Percentiles rank a stretch among this genome's conserved stretches.
Evolutionary conservation across 2,113 vertebrate genomes (phyloP).

Genomic region (Dasyurus viverrinus): DNA sequence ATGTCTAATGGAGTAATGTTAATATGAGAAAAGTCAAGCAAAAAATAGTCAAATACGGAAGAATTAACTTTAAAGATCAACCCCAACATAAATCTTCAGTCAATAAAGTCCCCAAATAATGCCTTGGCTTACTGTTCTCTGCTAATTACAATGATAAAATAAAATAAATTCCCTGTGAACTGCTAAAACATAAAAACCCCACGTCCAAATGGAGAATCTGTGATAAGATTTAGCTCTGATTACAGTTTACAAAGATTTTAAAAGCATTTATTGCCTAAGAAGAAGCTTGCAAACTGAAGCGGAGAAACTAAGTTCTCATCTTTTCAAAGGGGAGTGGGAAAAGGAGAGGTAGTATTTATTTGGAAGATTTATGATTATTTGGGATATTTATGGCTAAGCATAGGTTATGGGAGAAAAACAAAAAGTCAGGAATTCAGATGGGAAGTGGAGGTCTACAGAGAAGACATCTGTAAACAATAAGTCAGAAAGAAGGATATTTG

Average conservation of each 20-base stretch:
- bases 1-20: neutral
- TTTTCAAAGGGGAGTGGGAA: neutral
- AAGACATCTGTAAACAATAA: neutral
- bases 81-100: neutral
- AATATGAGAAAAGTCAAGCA: neutral
- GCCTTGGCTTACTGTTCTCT: neutral
- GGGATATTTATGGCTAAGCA: neutral
- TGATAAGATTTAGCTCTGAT: neutral
- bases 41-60: neutral
- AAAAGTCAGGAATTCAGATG: neutral
- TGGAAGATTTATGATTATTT: neutral
- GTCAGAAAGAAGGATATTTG: neutral
- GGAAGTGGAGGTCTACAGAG: neutral
- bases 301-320: neutral
- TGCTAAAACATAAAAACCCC: too few relatives aligned
- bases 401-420: neutral
- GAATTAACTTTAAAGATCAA: neutral
- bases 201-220: too few relatives aligned
- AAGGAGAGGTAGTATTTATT: neutral
- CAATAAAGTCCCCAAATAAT: neutral
- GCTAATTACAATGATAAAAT: neutral
- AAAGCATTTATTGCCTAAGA: neutral
- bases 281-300: neutral
- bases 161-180: too few relatives aligned
- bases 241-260: neutral